Conservation (phyloP, 2,888 invertebrate genomes). For the Pseudococcus jackbeardsleyi region DNA sequence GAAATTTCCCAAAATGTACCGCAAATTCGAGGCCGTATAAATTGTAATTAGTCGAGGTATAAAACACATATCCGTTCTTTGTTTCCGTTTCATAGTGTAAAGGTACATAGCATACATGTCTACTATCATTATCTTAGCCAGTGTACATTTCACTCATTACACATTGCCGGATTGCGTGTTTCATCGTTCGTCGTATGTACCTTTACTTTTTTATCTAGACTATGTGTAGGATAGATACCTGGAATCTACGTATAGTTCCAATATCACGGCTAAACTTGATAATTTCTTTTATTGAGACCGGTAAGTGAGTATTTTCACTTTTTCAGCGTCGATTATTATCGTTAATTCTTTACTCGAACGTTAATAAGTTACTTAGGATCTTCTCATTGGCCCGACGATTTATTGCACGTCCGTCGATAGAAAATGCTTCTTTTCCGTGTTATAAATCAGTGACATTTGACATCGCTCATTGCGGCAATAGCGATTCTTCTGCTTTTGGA, state of each 20-base stretch:
- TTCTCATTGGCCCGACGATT: background rate
- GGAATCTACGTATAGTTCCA: background rate
- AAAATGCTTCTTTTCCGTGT: background rate
- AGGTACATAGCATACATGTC: conserved; percentile 13
- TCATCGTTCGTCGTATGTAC: conserved; percentile 7
- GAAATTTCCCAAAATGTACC: conserved; percentile 43
- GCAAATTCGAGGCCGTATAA: conserved; percentile 57
- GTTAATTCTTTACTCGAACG: background rate
- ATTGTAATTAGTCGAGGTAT: conserved; percentile 61
- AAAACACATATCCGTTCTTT: conserved; percentile 49
- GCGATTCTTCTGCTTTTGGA: background rate
- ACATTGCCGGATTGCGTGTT: conserved; percentile 42
- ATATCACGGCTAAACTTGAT: conserved; percentile 35
- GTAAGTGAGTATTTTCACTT: conserved; percentile 41
- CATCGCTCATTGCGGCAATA: background rate
- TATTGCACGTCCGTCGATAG: background rate
- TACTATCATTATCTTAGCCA: conserved; percentile 44
- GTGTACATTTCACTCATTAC: conserved; percentile 50
- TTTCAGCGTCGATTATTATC: conserved; percentile 39
- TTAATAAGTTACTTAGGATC: conserved; percentile 29
- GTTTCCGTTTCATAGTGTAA: conserved; percentile 58
- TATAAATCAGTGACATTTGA: conserved; percentile 40
- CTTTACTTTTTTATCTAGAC: background rate
- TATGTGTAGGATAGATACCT: background rate
- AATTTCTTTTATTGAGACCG: conserved; percentile 46